Base-by-base conservation (phyloP, 1,140 invertebrate species). In the Drosophila virilis region DNA sequence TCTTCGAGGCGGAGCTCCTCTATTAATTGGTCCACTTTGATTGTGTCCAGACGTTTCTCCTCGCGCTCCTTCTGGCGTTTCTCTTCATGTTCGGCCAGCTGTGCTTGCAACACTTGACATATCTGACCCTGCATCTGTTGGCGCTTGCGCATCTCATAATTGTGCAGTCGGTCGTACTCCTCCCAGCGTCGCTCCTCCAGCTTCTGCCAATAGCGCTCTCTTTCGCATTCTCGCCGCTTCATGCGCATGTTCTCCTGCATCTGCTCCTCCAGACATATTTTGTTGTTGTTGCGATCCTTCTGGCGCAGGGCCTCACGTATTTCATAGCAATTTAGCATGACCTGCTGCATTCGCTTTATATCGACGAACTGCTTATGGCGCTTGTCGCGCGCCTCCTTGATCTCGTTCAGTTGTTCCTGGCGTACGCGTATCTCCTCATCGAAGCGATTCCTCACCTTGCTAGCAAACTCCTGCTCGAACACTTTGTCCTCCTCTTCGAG, bases 1-100 rank as follows among this genome's bases (percentile, higher is more conserved):
- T 90, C 65, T 66, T 91, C 86, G 1, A 90, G 67, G 5, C 90
- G 90, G 22, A 91, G 69, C 42, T 91, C 82, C 40, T 91, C 90
- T 8, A 91, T 22, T 0, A 85, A 13, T 2, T 67, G 57, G 28
- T 75, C 61, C 7, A 84, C 22, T 6, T 76, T 52, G 2, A 74
- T 55, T 1, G 67, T 68, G 10, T 91, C 90, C 8, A 61, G 42
- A 1, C 54, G 48, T 10, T 80, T 84, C 52, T 78, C 77, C 1
- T 68, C 71, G 2, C 59, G 54, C 32, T 64, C 60, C 32, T 43
- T 12, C 7, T 72, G 73, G 0, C 74, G 68, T 8, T 76, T 76
- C 43, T 73, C 77, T 9, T 90, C 76, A 8, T 64, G 55, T 37
- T 90, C 86, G 0, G 32, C 50, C 22, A 90, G 45, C 42, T 91